phyloP scores from a whole-genome alignment of 2,797 vertebrate species.

The Pipistrellus pygmaeus region DNA sequence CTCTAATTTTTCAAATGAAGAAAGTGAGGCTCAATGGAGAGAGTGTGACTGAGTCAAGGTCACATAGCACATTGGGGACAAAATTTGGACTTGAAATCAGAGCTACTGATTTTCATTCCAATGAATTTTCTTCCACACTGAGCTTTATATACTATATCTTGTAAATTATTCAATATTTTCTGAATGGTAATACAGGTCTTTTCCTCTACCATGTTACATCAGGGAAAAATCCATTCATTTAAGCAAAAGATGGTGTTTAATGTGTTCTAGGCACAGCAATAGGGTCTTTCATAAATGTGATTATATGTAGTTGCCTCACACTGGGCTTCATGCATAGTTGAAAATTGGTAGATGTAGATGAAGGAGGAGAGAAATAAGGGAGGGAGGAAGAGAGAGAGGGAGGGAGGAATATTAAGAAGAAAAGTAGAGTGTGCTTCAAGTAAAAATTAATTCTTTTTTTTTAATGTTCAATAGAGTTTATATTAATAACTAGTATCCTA shows the following conservation, averaged over 20 bases:
- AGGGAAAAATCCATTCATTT: not conserved
- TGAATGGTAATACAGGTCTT: not conserved
- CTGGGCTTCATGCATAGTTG: not conserved
- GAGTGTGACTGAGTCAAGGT: not conserved
- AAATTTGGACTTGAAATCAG: constrained; percentile 19
- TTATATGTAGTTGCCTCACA: not conserved
- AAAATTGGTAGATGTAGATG: not conserved
- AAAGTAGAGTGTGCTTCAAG: not conserved
- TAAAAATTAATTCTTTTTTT: not conserved
- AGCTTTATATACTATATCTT: not conserved
- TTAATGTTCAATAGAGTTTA: not conserved
- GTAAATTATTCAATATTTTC: not conserved
- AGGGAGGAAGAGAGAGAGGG: not conserved
- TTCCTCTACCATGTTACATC: not conserved
- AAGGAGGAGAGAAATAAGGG: not conserved
- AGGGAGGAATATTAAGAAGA: not conserved
- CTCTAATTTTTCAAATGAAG: constrained; percentile 22
- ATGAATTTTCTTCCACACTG: not conserved
- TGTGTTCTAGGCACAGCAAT: not conserved
- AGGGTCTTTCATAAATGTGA: not conserved
- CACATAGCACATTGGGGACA: not conserved
- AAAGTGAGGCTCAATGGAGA: not conserved
- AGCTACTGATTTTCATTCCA: not conserved
- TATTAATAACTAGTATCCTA: constrained; percentile 9
- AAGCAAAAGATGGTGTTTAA: not conserved